Evolutionary conservation across 2,113 vertebrate genomes (phyloP).

Genomic region (Heterochromis multidens): DNA sequence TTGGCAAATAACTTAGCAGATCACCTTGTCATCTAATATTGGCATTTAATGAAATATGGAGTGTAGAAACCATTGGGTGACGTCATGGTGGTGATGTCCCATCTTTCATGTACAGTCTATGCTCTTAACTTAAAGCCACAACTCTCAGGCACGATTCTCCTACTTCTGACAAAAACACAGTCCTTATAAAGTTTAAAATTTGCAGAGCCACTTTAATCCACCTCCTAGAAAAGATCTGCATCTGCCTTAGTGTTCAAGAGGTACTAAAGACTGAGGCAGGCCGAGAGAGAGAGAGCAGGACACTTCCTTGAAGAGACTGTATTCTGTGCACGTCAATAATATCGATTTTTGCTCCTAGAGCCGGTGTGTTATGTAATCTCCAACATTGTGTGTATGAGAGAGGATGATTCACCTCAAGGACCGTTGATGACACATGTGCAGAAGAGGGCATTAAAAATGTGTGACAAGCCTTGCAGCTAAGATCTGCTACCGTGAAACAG

Average conservation of each 20-base stretch:
- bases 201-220: neutral
- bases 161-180: neutral
- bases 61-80: neutral
- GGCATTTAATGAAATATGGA: neutral
- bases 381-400: neutral
- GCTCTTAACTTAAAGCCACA: neutral
- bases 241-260: neutral
- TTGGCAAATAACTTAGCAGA: neutral
- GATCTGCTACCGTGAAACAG: conserved; percentile 1
- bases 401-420: conserved; percentile 27
- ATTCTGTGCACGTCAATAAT: conserved; percentile 57
- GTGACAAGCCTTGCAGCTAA: neutral
- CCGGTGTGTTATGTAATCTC: conserved; percentile 57
- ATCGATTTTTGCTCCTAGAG: conserved; percentile 52
- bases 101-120: neutral
- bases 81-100: neutral
- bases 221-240: neutral
- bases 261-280: neutral
- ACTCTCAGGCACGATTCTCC: neutral
- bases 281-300: neutral
- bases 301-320: conserved; percentile 10
- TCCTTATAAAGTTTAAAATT: conserved; percentile 2
- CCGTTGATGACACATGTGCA: conserved; percentile 10
- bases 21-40: neutral
- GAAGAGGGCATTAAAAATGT: neutral